Evolutionary conservation across 2,888 invertebrate genomes (phyloP), one percentile per base, ranked within the genome.

Genomic region (Lycia hirtaria): DNA sequence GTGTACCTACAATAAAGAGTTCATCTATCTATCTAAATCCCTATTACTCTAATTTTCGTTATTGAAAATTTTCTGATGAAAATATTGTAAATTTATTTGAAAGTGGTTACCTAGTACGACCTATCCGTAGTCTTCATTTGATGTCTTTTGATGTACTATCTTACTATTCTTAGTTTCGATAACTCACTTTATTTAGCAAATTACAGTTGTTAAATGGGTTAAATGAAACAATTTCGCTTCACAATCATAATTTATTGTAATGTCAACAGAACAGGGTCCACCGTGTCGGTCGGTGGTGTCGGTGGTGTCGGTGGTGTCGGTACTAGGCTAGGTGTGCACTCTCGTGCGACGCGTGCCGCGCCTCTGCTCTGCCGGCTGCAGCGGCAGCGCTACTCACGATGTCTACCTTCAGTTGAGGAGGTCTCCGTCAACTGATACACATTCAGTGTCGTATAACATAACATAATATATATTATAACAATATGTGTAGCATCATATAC

Each of bases 251-350:
- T 80, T 73, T 71, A 69, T 78, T 88, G 87, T 84, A 87, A 87
- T 87, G 74, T 83, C 81, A 88, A 88, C 87, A 86, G 73, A 87
- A 87, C 85, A 78, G 75, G 78, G 77, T 74, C 70, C 76, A 73
- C 73, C 68, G 72, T 66, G 68, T 62, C 52, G n/a, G n/a, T n/a
- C n/a, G n/a, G n/a, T n/a, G n/a, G n/a, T n/a, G n/a, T n/a, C n/a
- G n/a, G n/a, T n/a, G n/a, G n/a, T n/a, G n/a, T n/a, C n/a, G n/a
- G n/a, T n/a, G n/a, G n/a, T n/a, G 64, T 68, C 62, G 64, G 70
- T 72, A 74, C 73, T 71, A 68, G n/a, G n/a, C n/a, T n/a, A n/a
- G n/a, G n/a, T n/a, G n/a, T 62, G 73, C 73, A 75, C 73, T 41
- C 52, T 45, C 71, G 30, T 56, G 44, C 56, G 55, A 61, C 62